Percentiles rank a stretch among this genome's conserved stretches.
Evolutionary conservation across 2,797 vertebrate genomes (phyloP).

Genomic region (Rhadinocentrus ornatus): DNA sequence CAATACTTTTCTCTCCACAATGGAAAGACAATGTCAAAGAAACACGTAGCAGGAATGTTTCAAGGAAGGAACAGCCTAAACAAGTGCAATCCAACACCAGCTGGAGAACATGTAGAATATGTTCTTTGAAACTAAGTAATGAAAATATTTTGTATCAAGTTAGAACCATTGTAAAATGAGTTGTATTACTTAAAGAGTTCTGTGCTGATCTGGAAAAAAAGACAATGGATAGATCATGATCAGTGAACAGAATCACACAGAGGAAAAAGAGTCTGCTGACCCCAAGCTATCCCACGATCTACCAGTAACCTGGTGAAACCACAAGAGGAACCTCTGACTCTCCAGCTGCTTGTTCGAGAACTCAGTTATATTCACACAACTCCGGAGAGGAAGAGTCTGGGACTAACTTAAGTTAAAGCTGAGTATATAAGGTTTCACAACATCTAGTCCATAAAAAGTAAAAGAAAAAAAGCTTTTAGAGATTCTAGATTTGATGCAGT

Average conservation of each 20-base stretch:
- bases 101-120: constrained; percentile 20
- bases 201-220: constrained; percentile 7
- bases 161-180: constrained; percentile 8
- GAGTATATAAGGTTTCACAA: neutral
- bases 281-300: constrained; percentile 76
- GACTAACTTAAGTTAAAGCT: constrained; percentile 31
- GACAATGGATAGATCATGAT: constrained; percentile 29
- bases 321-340: constrained; percentile 68
- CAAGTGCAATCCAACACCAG: constrained; percentile 31
- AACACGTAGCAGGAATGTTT: constrained; percentile 61
- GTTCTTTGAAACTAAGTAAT: constrained; percentile 7
- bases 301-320: constrained; percentile 71
- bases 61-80: constrained; percentile 58
- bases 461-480: neutral
- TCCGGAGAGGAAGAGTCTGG: constrained; percentile 38
- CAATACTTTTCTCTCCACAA: constrained; percentile 41
- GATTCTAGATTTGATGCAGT: neutral
- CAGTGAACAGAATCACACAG: constrained; percentile 28
- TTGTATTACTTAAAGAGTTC: neutral
- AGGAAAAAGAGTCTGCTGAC: constrained; percentile 50
- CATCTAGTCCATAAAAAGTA: neutral
- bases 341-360: constrained; percentile 69
- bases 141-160: neutral
- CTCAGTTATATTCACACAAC: constrained; percentile 43
- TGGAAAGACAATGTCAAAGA: constrained; percentile 67